Percentiles rank a stretch among this genome's conserved stretches.
These are phyloP conservation scores for Podilymbus podiceps DNA, from an alignment of 2,113 vertebrate genomes.

Conservation along the genomic window DNA sequence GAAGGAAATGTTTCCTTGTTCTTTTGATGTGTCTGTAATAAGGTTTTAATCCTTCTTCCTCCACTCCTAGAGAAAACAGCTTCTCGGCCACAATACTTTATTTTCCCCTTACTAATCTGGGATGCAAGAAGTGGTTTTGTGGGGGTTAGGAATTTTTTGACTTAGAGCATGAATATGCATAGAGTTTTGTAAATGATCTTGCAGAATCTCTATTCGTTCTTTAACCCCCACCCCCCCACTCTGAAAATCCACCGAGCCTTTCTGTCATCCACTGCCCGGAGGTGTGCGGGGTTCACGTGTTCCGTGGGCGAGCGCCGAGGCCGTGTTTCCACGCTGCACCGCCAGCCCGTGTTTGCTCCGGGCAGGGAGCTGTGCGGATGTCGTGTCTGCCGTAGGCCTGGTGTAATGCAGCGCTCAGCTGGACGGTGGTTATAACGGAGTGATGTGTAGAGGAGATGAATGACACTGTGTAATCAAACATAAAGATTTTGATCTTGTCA, in stretches of 20 bases:
- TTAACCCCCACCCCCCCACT: background rate
- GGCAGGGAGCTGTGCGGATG: background rate
- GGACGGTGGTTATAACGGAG: background rate
- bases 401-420: background rate
- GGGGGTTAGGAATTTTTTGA: background rate
- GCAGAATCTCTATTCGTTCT: background rate
- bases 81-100: background rate
- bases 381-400: background rate
- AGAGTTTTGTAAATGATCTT: background rate
- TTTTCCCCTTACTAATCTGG: background rate
- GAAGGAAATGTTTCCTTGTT: background rate
- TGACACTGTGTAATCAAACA: background rate
- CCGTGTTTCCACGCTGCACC: rapidly evolving
- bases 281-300: rapidly evolving
- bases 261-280: background rate
- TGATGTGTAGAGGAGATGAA: background rate
- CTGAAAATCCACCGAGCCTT: background rate
- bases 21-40: background rate
- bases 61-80: background rate
- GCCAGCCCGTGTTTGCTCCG: background rate
- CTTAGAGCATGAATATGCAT: background rate
- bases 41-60: background rate
- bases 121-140: background rate
- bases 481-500: background rate
- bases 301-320: background rate